Evolutionary conservation across 2,888 invertebrate species (phyloP), one percentile per base, ranked within the genome.

Genomic region (Acanthosepion esculentum): DNA sequence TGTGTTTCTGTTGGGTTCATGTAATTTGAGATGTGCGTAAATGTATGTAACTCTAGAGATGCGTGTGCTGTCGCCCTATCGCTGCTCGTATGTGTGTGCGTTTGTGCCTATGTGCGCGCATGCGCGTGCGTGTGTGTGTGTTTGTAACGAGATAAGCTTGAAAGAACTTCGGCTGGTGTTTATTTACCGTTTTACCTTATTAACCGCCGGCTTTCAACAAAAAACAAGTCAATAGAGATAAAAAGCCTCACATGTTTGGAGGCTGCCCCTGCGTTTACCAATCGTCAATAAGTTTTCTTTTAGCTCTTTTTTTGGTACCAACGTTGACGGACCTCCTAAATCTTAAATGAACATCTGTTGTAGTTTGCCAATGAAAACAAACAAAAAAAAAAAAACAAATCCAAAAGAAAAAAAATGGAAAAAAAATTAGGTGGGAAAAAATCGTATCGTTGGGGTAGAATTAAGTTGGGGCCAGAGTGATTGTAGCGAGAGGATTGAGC

Each of bases 171-270:
- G 78, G 78, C 78, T 33, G n/a, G n/a, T 78, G 78, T 78, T 78
- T 78, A 78, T 78, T 78, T 78, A 78, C 78, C n/a, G 78, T 78
- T 78, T 78, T 78, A 78, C 78, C 78, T 78, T 78, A 78, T 78
- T 78, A 78, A 78, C n/a, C 33, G 78, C 15, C 78, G n/a, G n/a
- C 78, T 78, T 78, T 78, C 33, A 78, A n/a, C n/a, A 78, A 78
- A 78, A 78, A 78, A 78, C 78, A 78, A 78, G 78, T 78, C n/a
- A 78, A n/a, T 15, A 78, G 78, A 78, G n/a, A 78, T 78, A 78
- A 78, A 78, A 78, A 3, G n/a, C n/a, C 15, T 78, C 78, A 78
- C 78, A 78, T 78, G n/a, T 78, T 78, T 12, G 15, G 12, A 33
- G 15, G 15, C 15, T 5, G 10, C n/a, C 15, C 15, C n/a, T 12